Base-by-base conservation (phyloP, 2,113 vertebrate genomes). In the Oryzias celebensis region DNA sequence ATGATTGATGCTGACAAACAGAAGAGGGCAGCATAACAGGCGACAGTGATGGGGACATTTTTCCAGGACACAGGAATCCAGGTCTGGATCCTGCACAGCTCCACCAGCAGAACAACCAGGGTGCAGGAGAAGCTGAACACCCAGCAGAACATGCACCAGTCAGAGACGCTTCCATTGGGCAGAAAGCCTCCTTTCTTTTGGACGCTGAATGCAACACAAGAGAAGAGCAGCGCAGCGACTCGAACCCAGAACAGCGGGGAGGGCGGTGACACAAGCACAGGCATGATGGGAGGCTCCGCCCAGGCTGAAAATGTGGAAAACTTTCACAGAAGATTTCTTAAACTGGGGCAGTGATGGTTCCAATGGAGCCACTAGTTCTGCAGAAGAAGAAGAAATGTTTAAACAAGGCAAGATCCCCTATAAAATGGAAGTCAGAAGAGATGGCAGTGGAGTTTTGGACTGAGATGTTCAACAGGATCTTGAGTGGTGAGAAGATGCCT, bases 121-220 rank as follows among this genome's bases (percentile, higher is more conserved):
- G 92, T 93, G 70, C 92, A 74, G 0, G 88, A 73, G 4, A 95
- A 95, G 75, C 94, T 93, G 81, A 94, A 92, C 7, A 87, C 92
- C 94, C 94, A 95, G 58, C 92, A 91, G 79, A 95, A 95, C 90
- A 95, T 90, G 83, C 91, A 93, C 91, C 92, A 92, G 79, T 93
- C 89, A 0, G 80, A 89, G 63, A 85, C 79, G 44, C 48, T 57
- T 0, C 28, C 43, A 0, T 0, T 0, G 49, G 17, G 49, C 1
- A 72, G 82, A 0, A 1, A 0, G 17, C 80, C 91, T 20, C 76
- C 80, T 2, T 66, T 73, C 1, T 75, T 73, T 0, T 42, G 59
- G 0, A 86, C 82, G 0, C 94, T 94, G 20, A 95, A 95, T 2
- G 94, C 85, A 0, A 94, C 83, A 1, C 94, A 95, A 73, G 91